Evolutionary conservation across 2,797 vertebrate species (phyloP).

Genomic region (Sebastolobus alascanus): DNA sequence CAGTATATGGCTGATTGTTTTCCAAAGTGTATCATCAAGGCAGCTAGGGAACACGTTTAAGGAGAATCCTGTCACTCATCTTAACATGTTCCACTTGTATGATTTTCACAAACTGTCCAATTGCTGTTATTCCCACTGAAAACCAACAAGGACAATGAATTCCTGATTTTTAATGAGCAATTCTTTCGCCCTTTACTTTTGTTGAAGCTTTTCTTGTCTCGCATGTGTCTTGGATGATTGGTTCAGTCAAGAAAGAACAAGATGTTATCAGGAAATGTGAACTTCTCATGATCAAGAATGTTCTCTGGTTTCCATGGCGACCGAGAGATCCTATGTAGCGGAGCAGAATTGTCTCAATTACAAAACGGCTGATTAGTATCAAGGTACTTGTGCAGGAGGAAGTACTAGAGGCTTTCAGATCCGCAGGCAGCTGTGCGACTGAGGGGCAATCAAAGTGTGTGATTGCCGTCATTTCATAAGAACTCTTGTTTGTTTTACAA

Average conservation of each 20-base stretch:
- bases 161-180: conserved; percentile 15
- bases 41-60: neutral
- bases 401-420: conserved; percentile 76
- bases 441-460: conserved; percentile 81
- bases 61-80: neutral
- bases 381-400: conserved; percentile 85
- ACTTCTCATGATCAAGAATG: conserved; percentile 61
- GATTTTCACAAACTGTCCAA: neutral
- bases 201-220: conserved; percentile 13
- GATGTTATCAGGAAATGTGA: conserved; percentile 55
- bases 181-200: conserved; percentile 18
- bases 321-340: conserved; percentile 57
- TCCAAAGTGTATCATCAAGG: neutral
- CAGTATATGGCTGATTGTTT: neutral
- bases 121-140: neutral
- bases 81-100: conserved; percentile 2
- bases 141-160: conserved; percentile 11
- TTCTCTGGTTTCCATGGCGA: conserved; percentile 80
- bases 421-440: conserved; percentile 82
- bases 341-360: conserved; percentile 77
- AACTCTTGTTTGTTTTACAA: conserved; percentile 75
- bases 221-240: conserved; percentile 39
- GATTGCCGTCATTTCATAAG: conserved; percentile 79
- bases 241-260: conserved; percentile 54
- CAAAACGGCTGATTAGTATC: conserved; percentile 85